Percentiles rank a stretch among this genome's conserved stretches.
phyloP scores from a whole-genome alignment of 2,113 vertebrate species.

The Girardinichthys multiradiatus region DNA sequence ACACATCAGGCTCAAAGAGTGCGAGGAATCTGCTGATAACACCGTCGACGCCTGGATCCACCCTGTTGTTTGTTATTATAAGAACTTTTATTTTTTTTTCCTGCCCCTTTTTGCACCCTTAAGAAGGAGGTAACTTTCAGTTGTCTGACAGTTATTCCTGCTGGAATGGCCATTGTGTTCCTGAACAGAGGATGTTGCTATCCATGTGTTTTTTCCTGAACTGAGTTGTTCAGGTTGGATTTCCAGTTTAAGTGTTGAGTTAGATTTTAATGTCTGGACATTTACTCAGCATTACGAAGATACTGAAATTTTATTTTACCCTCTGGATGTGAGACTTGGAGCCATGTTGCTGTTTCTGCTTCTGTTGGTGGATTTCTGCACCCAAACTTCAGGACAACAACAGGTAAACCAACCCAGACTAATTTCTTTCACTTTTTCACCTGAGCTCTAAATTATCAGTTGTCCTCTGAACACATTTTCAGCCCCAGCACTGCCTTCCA shows the following conservation, averaged over 20 bases:
- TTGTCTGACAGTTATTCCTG: neutral
- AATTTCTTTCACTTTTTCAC: neutral
- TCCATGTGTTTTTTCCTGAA: constrained; percentile 43
- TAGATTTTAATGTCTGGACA: neutral
- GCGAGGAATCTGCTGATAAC: constrained; percentile 9
- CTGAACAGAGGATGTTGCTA: constrained; percentile 29
- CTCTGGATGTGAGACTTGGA: constrained; percentile 44
- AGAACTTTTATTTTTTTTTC: neutral
- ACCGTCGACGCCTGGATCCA: constrained; percentile 23
- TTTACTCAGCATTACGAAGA: neutral
- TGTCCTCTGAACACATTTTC: too few species aligned
- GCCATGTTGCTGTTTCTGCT: constrained; percentile 48
- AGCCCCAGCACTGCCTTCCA: too few species aligned
- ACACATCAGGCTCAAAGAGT: neutral
- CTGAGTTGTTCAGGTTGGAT: constrained; percentile 1
- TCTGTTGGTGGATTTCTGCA: constrained; percentile 29
- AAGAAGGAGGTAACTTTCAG: constrained; percentile 5
- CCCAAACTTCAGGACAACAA: constrained; percentile 48
- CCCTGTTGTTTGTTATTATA: neutral
- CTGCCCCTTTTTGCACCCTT: neutral
- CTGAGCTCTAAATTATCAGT: neutral
- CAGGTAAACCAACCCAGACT: constrained; percentile 52
- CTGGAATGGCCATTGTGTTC: constrained; percentile 3
- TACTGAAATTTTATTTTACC: neutral
- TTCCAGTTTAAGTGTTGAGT: neutral